Conservation (phyloP, 1,140 invertebrate genomes). For the Brachionus rotundiformis region DNA sequence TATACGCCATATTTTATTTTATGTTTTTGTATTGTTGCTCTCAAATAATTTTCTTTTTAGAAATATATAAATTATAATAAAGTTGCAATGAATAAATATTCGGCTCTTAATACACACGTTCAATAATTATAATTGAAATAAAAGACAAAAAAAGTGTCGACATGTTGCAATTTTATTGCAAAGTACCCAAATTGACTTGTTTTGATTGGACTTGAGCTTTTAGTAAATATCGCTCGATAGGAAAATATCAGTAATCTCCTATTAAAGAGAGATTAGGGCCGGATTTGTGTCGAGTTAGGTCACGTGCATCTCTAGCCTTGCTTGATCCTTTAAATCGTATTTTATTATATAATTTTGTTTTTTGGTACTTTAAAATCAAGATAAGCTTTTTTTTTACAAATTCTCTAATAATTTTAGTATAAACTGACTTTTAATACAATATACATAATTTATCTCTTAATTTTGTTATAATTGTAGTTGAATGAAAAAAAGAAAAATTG, state of each 20-base stretch:
- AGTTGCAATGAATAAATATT: neutral
- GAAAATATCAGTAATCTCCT: neutral
- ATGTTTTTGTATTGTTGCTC: neutral
- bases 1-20: constrained; percentile 47
- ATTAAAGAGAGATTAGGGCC: neutral
- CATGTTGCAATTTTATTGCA: neutral
- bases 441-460: neutral
- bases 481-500: no score
- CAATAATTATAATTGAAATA: neutral
- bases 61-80: constrained; percentile 13
- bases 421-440: neutral
- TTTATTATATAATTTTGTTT: neutral
- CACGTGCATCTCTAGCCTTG: neutral
- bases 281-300: neutral
- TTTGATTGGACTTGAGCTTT: neutral
- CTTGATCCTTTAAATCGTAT: constrained; percentile 8
- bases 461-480: no score
- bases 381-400: neutral
- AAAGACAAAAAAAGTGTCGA: neutral
- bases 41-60: neutral
- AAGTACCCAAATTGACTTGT: neutral
- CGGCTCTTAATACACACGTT: neutral
- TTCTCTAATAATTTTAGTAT: neutral
- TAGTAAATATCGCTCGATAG: neutral
- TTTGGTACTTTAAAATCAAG: neutral